These are phyloP conservation scores for Argyrosomus regius DNA, from an alignment of 2,797 vertebrate genomes.

Conservation along the genomic window DNA sequence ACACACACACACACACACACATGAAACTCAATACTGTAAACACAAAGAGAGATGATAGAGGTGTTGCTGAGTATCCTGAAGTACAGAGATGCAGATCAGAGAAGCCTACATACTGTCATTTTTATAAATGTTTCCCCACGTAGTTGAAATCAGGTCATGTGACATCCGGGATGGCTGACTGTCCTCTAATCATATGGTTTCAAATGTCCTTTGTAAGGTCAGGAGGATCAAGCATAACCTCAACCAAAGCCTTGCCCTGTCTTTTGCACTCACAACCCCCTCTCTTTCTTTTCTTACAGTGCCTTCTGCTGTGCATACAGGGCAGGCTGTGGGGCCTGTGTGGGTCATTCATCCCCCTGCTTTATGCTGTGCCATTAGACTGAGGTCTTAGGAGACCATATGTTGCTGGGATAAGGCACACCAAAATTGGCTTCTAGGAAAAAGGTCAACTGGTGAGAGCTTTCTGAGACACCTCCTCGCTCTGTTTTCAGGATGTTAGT, in stretches of 20 bases:
- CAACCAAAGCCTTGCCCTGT: conserved; percentile 22
- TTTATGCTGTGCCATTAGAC: not conserved
- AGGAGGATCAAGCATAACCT: conserved; percentile 41
- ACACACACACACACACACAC: too few species aligned
- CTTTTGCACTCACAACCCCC: not conserved
- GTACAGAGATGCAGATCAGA: too few species aligned
- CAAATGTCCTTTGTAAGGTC: conserved; percentile 17
- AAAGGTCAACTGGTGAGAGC: conserved; percentile 50
- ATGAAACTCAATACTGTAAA: not conserved
- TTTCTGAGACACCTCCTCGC: conserved; percentile 18
- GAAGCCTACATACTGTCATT: not conserved
- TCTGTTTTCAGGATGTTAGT: not conserved
- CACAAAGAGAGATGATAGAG: too few species aligned
- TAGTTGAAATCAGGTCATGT: not conserved
- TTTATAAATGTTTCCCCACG: not conserved
- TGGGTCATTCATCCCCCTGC: conserved; percentile 22
- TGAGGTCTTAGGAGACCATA: conserved; percentile 47
- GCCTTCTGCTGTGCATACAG: conserved; percentile 28
- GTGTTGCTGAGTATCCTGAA: too few species aligned
- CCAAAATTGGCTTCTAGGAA: conserved; percentile 38
- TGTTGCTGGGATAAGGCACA: conserved; percentile 57
- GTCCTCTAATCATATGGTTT: conserved; percentile 8
- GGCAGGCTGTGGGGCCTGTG: conserved; percentile 22
- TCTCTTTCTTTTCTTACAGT: not conserved
- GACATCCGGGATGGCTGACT: not conserved